phyloP scores from a whole-genome alignment of 2,797 vertebrate genomes.

The Chelmon rostratus region DNA sequence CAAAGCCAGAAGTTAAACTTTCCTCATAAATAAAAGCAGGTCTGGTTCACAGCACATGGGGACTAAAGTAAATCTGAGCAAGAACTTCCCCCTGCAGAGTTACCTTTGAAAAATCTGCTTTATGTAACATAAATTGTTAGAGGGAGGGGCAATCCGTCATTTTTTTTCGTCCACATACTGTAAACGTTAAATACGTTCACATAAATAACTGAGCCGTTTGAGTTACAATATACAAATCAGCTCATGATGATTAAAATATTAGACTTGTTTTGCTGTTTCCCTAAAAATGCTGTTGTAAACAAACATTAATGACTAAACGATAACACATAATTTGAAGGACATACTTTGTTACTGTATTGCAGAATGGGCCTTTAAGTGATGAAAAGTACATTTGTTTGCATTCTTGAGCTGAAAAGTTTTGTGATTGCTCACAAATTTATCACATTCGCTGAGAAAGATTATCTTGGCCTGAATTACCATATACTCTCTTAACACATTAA shows the following conservation, averaged over 20 bases:
- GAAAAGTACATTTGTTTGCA: not conserved
- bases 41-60: slow-evolving; percentile 50
- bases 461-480: slow-evolving; percentile 49
- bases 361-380: not conserved
- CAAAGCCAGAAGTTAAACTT: slow-evolving; percentile 68
- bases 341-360: not conserved
- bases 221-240: slow-evolving; percentile 31
- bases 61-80: slow-evolving; percentile 56
- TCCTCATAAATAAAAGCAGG: slow-evolving; percentile 62
- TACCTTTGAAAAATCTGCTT: slow-evolving; percentile 65
- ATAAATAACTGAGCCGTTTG: slow-evolving; percentile 26
- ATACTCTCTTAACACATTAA: slow-evolving; percentile 47
- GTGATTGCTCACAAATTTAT: slow-evolving; percentile 35
- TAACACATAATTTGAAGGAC: not conserved
- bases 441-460: slow-evolving; percentile 40
- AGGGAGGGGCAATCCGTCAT: slow-evolving; percentile 37
- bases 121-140: slow-evolving; percentile 60
- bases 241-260: slow-evolving; percentile 21
- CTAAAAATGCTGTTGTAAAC: slow-evolving; percentile 2
- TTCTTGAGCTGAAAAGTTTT: slow-evolving; percentile 19
- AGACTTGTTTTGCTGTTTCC: not conserved
- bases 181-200: not conserved
- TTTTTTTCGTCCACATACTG: not conserved
- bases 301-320: not conserved
- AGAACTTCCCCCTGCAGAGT: slow-evolving; percentile 50